Evolutionary conservation across 2,888 invertebrate species (phyloP), one percentile per base, ranked within the genome.

Genomic region (Rhabditoides inermis): DNA sequence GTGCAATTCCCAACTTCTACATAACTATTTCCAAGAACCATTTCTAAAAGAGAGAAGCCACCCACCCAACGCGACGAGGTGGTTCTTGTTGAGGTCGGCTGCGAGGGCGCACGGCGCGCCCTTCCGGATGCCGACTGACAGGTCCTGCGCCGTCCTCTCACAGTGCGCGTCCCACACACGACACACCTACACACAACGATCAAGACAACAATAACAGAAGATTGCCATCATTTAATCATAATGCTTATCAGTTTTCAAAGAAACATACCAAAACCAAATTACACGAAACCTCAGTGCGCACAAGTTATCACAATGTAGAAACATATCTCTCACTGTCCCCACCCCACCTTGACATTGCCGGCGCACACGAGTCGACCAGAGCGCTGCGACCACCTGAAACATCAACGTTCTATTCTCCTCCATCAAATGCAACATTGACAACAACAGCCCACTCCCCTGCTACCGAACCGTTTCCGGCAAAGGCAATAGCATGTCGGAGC

Each of bases 91-190:
- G 30, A 70, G 36, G 4, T 58, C 56, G 3, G 54, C 49, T 3
- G 53, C 46, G 10, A 69, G 15, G 4, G 55, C 53, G 12, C 58
- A 55, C 2, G 60, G 60, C 2, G 50, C 35, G 3, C 53, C 51
- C 26, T 55, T 65, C 27, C 49, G 46, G 12, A 40, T 51, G 22
- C 54, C 58, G 35, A 65, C 49, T 7, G 30, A 36, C 12, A 74
- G 50, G 48, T 73, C 73, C 18, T 48, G 51, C 12, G 58, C 47
- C n/a, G 48, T 51, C 37, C 62, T 63, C 51, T 74, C 73, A n/a
- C 60, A 55, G 41, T 68, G 65, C 7, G 63, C 71, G 53, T 74
- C 73, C 73, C 73, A 73, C 10, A 74, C 53, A 0, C 73, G 64
- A 23, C 68, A 56, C 23, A 60, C 46, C 22, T 60, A 51, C 3